A percentile compares a stretch with the other conserved stretches of the same genome.
Evolutionary conservation across 1,140 invertebrate species (phyloP).

Genomic region (Drosophila lowei): DNA sequence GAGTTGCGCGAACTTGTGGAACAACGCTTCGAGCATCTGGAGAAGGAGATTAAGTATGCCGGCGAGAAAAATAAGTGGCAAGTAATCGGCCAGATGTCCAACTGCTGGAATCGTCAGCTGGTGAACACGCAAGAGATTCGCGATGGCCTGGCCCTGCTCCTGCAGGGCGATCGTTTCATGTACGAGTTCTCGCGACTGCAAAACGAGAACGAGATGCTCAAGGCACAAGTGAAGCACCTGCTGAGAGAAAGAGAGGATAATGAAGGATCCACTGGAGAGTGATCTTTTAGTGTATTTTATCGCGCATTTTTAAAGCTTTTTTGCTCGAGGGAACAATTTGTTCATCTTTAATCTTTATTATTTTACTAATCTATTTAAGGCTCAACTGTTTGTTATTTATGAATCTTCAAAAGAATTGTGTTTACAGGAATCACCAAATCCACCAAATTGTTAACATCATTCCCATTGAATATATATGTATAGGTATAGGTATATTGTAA

Average conservation of each 20-base stretch:
- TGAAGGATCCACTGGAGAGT: constrained; percentile 10
- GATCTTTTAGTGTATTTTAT: background rate
- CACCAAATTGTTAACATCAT: background rate
- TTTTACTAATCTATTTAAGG: background rate
- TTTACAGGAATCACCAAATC: too few species aligned
- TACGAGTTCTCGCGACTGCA: constrained; percentile 60
- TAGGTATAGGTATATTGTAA: too few species aligned
- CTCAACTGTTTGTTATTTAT: background rate
- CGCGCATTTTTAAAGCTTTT: background rate
- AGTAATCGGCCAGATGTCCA: constrained; percentile 43
- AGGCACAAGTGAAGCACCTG: constrained; percentile 39
- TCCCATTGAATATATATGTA: too few species aligned
- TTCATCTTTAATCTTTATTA: background rate
- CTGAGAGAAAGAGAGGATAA: constrained; percentile 2
- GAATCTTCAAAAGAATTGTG: background rate
- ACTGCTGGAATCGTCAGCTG: constrained; percentile 53
- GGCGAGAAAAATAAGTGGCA: constrained; percentile 52
- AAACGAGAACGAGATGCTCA: constrained; percentile 62
- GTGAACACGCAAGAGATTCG: constrained; percentile 57
- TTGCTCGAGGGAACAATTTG: too few species aligned
- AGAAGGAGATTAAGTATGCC: constrained; percentile 58
- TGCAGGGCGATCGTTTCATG: constrained; percentile 63
- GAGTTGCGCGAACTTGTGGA: constrained; percentile 42
- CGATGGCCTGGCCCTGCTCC: constrained; percentile 49
- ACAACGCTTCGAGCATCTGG: constrained; percentile 51